Base-by-base conservation (phyloP, 2,888 invertebrate genomes). In the Sepiola atlantica region DNA sequence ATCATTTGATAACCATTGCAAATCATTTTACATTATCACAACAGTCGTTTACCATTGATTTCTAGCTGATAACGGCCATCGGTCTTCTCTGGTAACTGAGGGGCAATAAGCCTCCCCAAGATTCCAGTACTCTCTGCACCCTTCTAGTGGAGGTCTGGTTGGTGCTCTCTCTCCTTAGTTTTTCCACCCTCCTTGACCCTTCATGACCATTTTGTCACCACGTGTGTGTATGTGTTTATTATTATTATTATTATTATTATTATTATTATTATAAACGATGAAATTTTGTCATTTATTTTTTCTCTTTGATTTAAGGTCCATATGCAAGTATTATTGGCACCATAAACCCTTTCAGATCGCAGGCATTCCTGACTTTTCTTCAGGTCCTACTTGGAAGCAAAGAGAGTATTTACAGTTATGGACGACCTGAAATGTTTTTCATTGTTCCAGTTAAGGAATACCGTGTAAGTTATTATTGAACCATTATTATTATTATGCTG, bases 391-490 rank as follows among this genome's bases (percentile, higher is more conserved):
- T 92, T 28, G 92, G 92, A 54, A 92, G 54, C 8, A 92, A 92
- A 92, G 92, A 92, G 20, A 92, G 45, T 54, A 10, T 92, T 8
- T 92, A 45, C 20, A 92, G 92, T n/a, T 92, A 45, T 35, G 92
- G 92, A 35, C 92, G 92, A n/a, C 92, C 92, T n/a, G 92, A 92
- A 24, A 28, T 92, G 32, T 92, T 92, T 92, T 54, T 92, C 20
- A 20, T 92, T 28, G 92, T 92, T 16, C 92, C 92, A 28, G 92
- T 32, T 55, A 45, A 55, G n/a, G 8, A 92, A 24, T 92, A 45
- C 28, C 28, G 55, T 24, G 92, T 92, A 92, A 92, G 92, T 92
- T n/a, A n/a, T n/a, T 45, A 45, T 45, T 2, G 45, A 45, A 45
- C 45, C 45, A 4, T 45, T 45, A 8, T 45, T 45, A 45, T 45